These are phyloP conservation scores for Hypsibius dujardini DNA, from an alignment of 1,140 invertebrate genomes.

Conservation along the genomic window DNA sequence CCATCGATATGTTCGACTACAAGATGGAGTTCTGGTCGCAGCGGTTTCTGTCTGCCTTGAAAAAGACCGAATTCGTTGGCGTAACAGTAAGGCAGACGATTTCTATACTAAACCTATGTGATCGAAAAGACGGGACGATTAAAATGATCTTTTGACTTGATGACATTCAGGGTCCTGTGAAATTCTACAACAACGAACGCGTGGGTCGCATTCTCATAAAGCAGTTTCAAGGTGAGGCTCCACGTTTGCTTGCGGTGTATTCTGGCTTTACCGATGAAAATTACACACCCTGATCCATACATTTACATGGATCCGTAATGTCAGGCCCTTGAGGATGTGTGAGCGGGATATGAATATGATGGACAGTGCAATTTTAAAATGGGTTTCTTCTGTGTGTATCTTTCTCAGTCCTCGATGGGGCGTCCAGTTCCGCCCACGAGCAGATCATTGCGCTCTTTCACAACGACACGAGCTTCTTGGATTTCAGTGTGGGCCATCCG, in stretches of 20 bases:
- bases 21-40: constrained; percentile 66
- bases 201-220: constrained; percentile 79
- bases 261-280: too few relatives aligned
- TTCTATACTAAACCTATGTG: too few relatives aligned
- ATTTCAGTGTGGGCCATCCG: not conserved
- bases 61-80: constrained; percentile 76
- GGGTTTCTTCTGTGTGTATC: too few relatives aligned
- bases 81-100: constrained; percentile 57
- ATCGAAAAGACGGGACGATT: too few relatives aligned
- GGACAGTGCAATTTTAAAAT: too few relatives aligned
- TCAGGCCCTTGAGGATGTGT: too few relatives aligned
- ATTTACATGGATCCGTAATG: too few relatives aligned
- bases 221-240: constrained; percentile 60
- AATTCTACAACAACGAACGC: constrained; percentile 84
- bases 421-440: not conserved
- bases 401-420: constrained; percentile 20
- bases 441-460: not conserved
- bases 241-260: too few relatives aligned
- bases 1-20: constrained; percentile 56
- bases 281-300: too few relatives aligned
- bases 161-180: constrained; percentile 67
- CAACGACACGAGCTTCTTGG: not conserved
- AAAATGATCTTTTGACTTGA: constrained; percentile 25
- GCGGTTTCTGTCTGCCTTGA: constrained; percentile 64
- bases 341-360: too few relatives aligned